Conservation (phyloP, 2,797 vertebrate species). For the Tragopan temminckii region DNA sequence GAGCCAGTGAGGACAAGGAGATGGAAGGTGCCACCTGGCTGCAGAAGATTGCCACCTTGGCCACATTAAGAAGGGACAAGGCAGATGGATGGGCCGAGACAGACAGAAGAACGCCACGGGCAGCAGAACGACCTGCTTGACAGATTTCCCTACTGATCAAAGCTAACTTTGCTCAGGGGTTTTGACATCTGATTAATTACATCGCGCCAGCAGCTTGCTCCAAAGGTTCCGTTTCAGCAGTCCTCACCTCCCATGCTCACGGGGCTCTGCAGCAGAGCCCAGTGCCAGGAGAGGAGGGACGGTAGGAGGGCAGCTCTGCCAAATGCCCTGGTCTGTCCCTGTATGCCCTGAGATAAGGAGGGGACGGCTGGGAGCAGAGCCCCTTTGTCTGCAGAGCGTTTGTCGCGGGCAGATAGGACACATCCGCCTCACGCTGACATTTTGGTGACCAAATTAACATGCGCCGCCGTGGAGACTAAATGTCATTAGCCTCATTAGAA, state of each 20-base stretch:
- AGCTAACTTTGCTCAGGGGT: conserved; percentile 43
- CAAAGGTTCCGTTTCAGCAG: not conserved
- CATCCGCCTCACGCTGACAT: conserved; percentile 75
- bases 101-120: not conserved
- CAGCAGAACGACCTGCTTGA: conserved; percentile 15
- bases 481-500: conserved; percentile 85
- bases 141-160: conserved; percentile 11
- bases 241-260: conserved; percentile 29
- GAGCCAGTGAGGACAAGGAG: fast-evolving
- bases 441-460: conserved; percentile 83
- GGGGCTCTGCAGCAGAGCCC: not conserved
- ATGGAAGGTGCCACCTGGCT: not conserved
- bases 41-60: not conserved
- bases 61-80: not conserved
- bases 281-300: not conserved
- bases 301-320: not conserved
- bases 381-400: conserved; percentile 69
- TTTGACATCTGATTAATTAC: conserved; percentile 66
- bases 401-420: conserved; percentile 72
- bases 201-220: not conserved
- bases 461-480: conserved; percentile 77
- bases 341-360: conserved; percentile 66
- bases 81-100: not conserved
- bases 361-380: not conserved
- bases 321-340: not conserved